These are phyloP conservation scores for Heliconius hortense DNA, from an alignment of 2,888 invertebrate genomes.

Conservation along the genomic window DNA sequence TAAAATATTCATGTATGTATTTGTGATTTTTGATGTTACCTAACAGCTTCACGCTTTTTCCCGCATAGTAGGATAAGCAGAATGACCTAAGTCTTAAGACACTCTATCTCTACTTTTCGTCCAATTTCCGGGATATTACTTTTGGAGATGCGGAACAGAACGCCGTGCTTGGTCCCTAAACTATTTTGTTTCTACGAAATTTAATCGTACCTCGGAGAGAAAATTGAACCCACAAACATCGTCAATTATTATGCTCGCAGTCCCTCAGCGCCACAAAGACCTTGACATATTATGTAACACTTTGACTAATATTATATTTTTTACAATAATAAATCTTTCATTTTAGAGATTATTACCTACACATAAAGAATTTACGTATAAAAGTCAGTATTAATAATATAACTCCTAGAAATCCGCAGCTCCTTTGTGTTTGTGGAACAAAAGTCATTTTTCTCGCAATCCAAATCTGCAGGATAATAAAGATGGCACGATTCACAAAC, in stretches of 20 bases:
- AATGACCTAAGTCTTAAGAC: neutral
- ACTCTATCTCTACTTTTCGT: neutral
- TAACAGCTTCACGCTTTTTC: neutral
- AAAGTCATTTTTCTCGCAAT: constrained; percentile 27
- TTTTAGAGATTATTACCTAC: too few relatives aligned
- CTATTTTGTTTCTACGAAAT: too few relatives aligned
- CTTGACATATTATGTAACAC: too few relatives aligned
- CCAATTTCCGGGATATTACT: neutral
- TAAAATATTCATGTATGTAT: constrained; percentile 3
- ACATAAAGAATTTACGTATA: neutral
- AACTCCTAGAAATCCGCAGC: constrained; percentile 5
- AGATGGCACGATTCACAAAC: constrained; percentile 28
- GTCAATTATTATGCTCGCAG: too few relatives aligned
- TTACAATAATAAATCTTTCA: too few relatives aligned
- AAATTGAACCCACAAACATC: too few relatives aligned
- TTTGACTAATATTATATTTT: too few relatives aligned
- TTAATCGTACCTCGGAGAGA: too few relatives aligned
- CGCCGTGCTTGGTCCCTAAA: neutral
- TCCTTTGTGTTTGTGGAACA: constrained; percentile 25
- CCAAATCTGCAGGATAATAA: constrained; percentile 29
- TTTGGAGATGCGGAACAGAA: neutral
- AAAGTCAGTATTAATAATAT: constrained; percentile 17
- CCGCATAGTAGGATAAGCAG: neutral
- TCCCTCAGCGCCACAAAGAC: too few relatives aligned
- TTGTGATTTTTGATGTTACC: neutral